phyloP scores from a whole-genome alignment of 2,888 invertebrate species.

The Linnaemya vulpina region DNA sequence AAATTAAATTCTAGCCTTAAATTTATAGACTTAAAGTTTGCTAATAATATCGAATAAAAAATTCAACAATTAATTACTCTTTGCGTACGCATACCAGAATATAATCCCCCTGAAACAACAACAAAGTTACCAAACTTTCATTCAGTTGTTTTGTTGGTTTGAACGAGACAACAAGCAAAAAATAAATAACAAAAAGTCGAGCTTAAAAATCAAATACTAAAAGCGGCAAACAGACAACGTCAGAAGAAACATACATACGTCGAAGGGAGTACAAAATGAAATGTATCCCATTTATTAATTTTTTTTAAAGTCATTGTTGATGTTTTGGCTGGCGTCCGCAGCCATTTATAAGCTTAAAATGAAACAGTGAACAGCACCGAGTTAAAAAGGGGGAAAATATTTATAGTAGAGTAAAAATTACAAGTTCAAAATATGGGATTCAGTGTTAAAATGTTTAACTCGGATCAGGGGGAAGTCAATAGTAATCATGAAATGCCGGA shows the following conservation, averaged over 20 bases:
- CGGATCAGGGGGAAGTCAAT: too few relatives aligned
- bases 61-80: conserved; percentile 70
- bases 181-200: background rate
- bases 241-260: conserved; percentile 43
- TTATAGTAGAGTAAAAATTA: background rate
- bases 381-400: background rate
- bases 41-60: conserved; percentile 66
- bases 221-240: conserved; percentile 40
- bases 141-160: conserved; percentile 30
- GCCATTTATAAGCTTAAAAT: background rate
- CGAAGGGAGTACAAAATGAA: conserved; percentile 42
- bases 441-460: too few relatives aligned
- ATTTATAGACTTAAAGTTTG: conserved; percentile 65
- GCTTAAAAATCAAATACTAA: conserved; percentile 24
- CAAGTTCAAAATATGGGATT: too few relatives aligned
- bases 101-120: background rate
- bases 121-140: conserved; percentile 31
- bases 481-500: too few relatives aligned
- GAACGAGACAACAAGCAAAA: background rate
- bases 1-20: conserved; percentile 62
- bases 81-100: conserved; percentile 56
- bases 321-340: conserved; percentile 20
- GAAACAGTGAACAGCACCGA: conserved; percentile 43
- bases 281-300: conserved; percentile 67
- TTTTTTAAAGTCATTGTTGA: conserved; percentile 2